A percentile compares a stretch with the other conserved stretches of the same genome.
phyloP scores from a whole-genome alignment of 1,140 invertebrate genomes.

The Lepidurus arcticus region DNA sequence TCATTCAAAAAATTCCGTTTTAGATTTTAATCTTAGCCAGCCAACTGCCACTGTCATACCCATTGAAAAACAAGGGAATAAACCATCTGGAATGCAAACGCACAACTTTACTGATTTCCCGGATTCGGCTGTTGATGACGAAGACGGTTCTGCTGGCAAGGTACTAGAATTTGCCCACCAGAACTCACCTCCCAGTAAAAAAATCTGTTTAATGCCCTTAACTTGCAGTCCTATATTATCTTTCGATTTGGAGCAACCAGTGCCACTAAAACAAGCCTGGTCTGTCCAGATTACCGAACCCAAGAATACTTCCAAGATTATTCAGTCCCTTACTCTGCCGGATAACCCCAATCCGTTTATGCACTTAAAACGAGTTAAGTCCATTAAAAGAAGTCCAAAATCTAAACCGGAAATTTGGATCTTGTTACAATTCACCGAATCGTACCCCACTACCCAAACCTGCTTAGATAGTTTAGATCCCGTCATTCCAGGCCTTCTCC shows the following conservation, averaged over 20 bases:
- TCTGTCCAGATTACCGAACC: constrained; percentile 32
- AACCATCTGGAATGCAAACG: constrained; percentile 37
- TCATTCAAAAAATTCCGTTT: not conserved
- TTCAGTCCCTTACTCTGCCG: constrained; percentile 26
- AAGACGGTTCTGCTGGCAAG: constrained; percentile 34
- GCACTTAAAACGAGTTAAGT: constrained; percentile 35
- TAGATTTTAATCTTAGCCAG: not conserved
- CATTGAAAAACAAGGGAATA: not conserved
- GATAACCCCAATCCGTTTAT: constrained; percentile 22
- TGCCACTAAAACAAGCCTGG: constrained; percentile 30
- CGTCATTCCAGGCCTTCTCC: not conserved
- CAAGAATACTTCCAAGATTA: constrained; percentile 32
- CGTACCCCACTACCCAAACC: not conserved
- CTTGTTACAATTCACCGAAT: not conserved
- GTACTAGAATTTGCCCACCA: constrained; percentile 27
- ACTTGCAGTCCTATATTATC: constrained; percentile 28
- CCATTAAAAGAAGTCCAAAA: not conserved
- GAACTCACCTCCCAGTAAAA: constrained; percentile 4
- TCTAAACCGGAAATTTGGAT: constrained; percentile 15
- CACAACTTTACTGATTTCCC: constrained; percentile 45
- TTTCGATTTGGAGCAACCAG: not conserved
- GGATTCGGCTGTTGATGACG: constrained; percentile 42
- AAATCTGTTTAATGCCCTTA: constrained; percentile 7
- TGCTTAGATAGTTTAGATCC: not conserved
- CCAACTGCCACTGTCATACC: not conserved